Evolutionary conservation across 2,113 vertebrate species (phyloP).

Genomic region (Balaeniceps rex): DNA sequence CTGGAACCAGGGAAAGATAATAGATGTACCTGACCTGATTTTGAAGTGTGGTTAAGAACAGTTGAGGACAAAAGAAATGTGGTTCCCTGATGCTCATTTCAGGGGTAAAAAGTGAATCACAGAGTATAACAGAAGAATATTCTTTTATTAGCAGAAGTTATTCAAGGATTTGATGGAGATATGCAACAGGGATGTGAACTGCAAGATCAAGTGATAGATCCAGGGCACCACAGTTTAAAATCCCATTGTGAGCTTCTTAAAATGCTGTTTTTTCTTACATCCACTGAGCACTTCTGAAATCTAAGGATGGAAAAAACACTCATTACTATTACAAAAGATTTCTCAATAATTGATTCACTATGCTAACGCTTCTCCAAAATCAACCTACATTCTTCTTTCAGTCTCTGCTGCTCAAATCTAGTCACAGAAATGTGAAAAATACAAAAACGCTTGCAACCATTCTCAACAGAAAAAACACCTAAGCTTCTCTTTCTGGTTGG

Average conservation of each 20-base stretch:
- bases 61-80: neutral
- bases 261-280: neutral
- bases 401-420: neutral
- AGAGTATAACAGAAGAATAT: neutral
- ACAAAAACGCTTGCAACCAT: neutral
- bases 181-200: neutral
- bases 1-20: neutral
- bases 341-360: conserved; percentile 26
- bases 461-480: neutral
- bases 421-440: neutral
- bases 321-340: neutral
- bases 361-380: neutral
- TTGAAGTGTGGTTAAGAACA: conserved; percentile 11
- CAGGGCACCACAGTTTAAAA: neutral
- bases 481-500: neutral
- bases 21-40: conserved; percentile 11
- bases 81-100: neutral
- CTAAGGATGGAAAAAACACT: neutral
- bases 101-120: neutral
- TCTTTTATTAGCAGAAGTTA: neutral
- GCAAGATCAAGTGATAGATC: conserved; percentile 10
- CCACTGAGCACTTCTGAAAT: neutral
- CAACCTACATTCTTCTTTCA: neutral
- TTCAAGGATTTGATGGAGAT: neutral
- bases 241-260: neutral